These are phyloP conservation scores for Whitmania pigra DNA, from an alignment of 1,140 invertebrate species.

Conservation along the genomic window DNA sequence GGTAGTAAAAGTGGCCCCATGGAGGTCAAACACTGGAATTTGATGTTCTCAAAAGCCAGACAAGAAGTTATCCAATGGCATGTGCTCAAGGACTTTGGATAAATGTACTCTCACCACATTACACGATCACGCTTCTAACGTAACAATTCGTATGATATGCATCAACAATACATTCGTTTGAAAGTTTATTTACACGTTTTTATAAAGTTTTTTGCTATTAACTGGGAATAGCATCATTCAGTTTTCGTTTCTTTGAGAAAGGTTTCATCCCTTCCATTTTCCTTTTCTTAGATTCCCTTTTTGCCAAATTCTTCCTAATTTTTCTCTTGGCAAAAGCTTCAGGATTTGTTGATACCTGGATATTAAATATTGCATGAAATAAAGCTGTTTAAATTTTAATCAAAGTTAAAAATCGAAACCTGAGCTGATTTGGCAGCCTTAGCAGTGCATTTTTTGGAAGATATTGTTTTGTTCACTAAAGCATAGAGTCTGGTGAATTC, in stretches of 20 bases:
- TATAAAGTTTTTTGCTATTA: too few species aligned
- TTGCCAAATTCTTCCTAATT: constrained; percentile 59
- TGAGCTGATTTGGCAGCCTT: constrained; percentile 49
- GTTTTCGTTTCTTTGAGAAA: too few species aligned
- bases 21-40: constrained; percentile 73
- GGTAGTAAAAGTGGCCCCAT: constrained; percentile 65
- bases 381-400: background rate
- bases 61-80: constrained; percentile 76
- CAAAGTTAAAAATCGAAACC: constrained; percentile 27
- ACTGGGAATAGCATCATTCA: too few species aligned
- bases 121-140: too few species aligned
- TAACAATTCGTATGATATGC: too few species aligned
- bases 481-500: constrained; percentile 51
- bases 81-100: constrained; percentile 51
- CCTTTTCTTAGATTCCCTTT: constrained; percentile 57
- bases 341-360: constrained; percentile 57
- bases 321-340: constrained; percentile 62
- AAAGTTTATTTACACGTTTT: too few species aligned
- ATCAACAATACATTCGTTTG: too few species aligned
- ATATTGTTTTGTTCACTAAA: constrained; percentile 47
- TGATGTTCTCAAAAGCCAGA: constrained; percentile 71
- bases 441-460: constrained; percentile 52
- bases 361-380: constrained; percentile 28
- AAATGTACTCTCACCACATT: too few species aligned
- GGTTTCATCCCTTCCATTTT: constrained; percentile 30